Base-by-base conservation (phyloP, 2,797 vertebrate genomes). In the Coluber constrictor region DNA sequence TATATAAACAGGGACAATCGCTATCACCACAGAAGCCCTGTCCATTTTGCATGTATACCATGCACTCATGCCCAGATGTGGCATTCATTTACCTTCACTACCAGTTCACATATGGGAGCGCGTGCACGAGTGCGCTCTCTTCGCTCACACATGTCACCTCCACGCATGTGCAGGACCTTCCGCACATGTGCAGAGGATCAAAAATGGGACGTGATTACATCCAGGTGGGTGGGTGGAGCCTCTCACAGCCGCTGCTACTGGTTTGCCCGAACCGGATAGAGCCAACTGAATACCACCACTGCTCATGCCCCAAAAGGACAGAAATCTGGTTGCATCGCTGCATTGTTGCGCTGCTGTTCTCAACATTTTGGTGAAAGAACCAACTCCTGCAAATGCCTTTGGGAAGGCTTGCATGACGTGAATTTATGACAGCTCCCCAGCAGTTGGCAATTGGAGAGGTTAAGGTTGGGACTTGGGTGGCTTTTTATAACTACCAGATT, bases 91-190 rank as follows among this genome's bases (percentile, higher is more conserved):
- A 54, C 51, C 51, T 54, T 54, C 51, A 10, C 51, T 54, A 54
- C 51, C 9, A 10, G 51, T 54, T 54, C 51, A 10, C 51, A 54
- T 10, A 54, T 54, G 51, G 51, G 51, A 10, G 9, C 51, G 1
- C 9, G 51, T 9, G 9, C 8, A 51, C 0, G 9, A 9, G 51
- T 1, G 1, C 9, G 9, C 9, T 2, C 51, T 54, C 8, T 54
- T 54, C 1, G 51, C 51, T 54, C 51, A 54, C 51, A 10, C 9
- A 10, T 54, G 47, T 7, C 9, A 54, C 9, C 9, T 54, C 8
- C 51, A 54, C 9, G 1, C 9, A 54, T 10, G 9, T 54, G 51
- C 51, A 54, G 51, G 51, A 54, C 9, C 9, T 54, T 54, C 9
- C 9, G 1, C 9, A 0, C 51, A 54, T 54, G 1, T 54, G 51